These are phyloP conservation scores for Tromatobia lineatoria DNA, from an alignment of 2,888 invertebrate species.

Conservation along the genomic window DNA sequence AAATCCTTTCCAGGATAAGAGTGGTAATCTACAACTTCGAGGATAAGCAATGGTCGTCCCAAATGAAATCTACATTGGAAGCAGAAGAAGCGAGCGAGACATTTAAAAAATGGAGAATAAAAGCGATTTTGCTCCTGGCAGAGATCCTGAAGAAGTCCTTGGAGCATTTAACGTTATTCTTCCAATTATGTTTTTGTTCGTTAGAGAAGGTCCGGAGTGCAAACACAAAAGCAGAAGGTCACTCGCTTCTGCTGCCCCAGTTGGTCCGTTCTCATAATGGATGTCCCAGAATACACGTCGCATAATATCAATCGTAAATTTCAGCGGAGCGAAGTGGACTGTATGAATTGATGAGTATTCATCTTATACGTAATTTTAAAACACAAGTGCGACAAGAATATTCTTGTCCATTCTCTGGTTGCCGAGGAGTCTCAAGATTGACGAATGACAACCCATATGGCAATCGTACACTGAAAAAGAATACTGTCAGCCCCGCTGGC, in stretches of 20 bases:
- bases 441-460: too few species aligned
- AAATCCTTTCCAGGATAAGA: not conserved
- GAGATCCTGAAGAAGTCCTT: conserved; percentile 46
- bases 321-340: not conserved
- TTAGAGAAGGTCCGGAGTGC: conserved; percentile 21
- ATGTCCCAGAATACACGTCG: conserved; percentile 1
- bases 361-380: not conserved
- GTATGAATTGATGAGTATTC: not conserved
- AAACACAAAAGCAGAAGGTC: conserved; percentile 26
- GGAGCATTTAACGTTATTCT: conserved; percentile 36
- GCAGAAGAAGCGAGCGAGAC: conserved; percentile 10
- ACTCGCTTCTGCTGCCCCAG: not conserved
- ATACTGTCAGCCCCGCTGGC: too few species aligned
- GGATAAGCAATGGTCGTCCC: conserved; percentile 34
- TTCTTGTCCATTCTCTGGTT: not conserved
- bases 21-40: conserved; percentile 9
- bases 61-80: conserved; percentile 20
- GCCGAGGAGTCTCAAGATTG: too few species aligned
- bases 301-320: not conserved
- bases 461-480: not conserved
- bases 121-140: not conserved
- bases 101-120: conserved; percentile 23
- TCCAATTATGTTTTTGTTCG: conserved; percentile 52
- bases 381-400: not conserved
- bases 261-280: not conserved